Evolutionary conservation across 2,888 invertebrate species (phyloP).

Genomic region (Boloria euphrosyne): DNA sequence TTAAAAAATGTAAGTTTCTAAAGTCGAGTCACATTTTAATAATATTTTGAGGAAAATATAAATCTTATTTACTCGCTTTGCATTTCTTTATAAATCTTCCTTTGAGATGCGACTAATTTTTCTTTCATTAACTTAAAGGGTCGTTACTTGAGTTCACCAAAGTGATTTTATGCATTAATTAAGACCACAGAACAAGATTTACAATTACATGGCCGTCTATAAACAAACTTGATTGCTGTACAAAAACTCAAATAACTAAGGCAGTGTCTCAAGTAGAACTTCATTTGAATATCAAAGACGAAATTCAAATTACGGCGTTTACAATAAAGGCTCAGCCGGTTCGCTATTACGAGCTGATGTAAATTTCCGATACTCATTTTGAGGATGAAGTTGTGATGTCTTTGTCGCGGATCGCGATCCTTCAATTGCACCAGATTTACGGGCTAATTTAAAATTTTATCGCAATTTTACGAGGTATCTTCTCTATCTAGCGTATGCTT

Average conservation of each 20-base stretch:
- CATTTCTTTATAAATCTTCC: not conserved
- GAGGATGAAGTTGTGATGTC: slow-evolving; percentile 76
- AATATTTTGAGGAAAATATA: too few relatives aligned
- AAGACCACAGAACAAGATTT: slow-evolving; percentile 78
- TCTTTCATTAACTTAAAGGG: slow-evolving; percentile 42
- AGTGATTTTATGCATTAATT: slow-evolving; percentile 78
- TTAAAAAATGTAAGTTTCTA: too few relatives aligned
- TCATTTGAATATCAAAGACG: slow-evolving; percentile 82
- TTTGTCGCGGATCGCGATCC: slow-evolving; percentile 62
- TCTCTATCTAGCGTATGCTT: not conserved
- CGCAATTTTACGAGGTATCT: slow-evolving; percentile 25
- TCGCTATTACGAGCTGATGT: slow-evolving; percentile 80
- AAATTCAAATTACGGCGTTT: slow-evolving; percentile 82
- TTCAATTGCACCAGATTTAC: slow-evolving; percentile 45
- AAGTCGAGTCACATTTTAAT: too few relatives aligned
- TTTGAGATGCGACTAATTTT: slow-evolving; percentile 7
- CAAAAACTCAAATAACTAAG: slow-evolving; percentile 83
- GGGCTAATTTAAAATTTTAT: slow-evolving; percentile 43
- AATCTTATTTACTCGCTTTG: not conserved
- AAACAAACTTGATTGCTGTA: slow-evolving; percentile 83
- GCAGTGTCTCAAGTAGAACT: slow-evolving; percentile 81
- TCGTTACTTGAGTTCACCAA: slow-evolving; percentile 50
- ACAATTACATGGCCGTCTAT: slow-evolving; percentile 78
- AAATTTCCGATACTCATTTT: slow-evolving; percentile 82
- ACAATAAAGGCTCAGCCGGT: slow-evolving; percentile 79